Percentiles rank a stretch among this genome's conserved stretches.
Conservation (phyloP, 2,888 invertebrate genomes). For the Ligdia adustata region DNA sequence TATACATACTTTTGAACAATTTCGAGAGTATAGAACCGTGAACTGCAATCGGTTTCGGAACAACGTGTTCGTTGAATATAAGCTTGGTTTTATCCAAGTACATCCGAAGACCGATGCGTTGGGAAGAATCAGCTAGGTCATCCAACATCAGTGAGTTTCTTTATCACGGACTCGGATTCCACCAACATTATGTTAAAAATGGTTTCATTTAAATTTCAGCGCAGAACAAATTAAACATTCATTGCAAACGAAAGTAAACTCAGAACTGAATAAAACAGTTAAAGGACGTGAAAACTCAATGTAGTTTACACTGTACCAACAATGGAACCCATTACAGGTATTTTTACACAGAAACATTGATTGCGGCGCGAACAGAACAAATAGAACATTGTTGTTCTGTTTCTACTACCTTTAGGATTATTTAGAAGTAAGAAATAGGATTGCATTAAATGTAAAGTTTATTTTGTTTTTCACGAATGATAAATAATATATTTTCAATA, state of each 20-base stretch:
- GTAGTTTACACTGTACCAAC: constrained; percentile 16
- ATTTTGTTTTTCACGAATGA: too few relatives aligned
- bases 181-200: neutral
- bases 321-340: constrained; percentile 24
- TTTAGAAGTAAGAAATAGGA: too few relatives aligned
- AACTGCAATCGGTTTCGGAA: too few relatives aligned
- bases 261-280: constrained; percentile 9
- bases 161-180: neutral
- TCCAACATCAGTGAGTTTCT: too few relatives aligned
- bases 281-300: constrained; percentile 10
- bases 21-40: too few relatives aligned
- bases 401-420: constrained; percentile 3
- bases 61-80: too few relatives aligned
- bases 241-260: constrained; percentile 9
- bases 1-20: too few relatives aligned
- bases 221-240: constrained; percentile 10
- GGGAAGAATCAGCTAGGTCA: too few relatives aligned
- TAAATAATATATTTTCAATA: too few relatives aligned
- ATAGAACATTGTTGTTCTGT: constrained; percentile 5
- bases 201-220: neutral
- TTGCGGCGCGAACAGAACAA: constrained; percentile 10
- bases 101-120: too few relatives aligned
- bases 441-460: too few relatives aligned
- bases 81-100: too few relatives aligned
- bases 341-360: constrained; percentile 20